phyloP scores from a whole-genome alignment of 2,888 invertebrate species.

The Microdon myrmicae region DNA sequence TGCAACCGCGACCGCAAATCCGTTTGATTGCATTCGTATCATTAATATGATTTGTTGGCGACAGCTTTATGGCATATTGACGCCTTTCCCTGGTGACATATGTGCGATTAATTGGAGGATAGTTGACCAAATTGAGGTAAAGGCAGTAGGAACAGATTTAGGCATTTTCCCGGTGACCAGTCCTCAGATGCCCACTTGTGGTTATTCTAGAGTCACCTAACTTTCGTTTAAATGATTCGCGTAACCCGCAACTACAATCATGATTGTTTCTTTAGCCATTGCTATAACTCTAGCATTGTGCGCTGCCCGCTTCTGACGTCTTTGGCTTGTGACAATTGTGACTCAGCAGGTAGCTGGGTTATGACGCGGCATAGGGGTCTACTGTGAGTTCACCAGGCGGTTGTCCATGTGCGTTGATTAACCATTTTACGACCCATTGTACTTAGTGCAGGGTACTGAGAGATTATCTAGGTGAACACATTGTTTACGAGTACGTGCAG shows the following conservation, averaged over 20 bases:
- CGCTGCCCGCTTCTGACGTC: constrained; percentile 9
- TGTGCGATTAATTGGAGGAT: constrained; percentile 44
- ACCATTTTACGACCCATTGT: constrained; percentile 44
- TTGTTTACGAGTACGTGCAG: too few relatives aligned
- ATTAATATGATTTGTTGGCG: constrained; percentile 44
- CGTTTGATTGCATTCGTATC: constrained; percentile 31
- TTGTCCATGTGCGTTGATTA: constrained; percentile 4
- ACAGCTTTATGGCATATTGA: constrained; percentile 25
- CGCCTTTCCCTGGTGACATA: constrained; percentile 31
- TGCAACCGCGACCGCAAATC: constrained; percentile 4
- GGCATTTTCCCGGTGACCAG: constrained; percentile 8
- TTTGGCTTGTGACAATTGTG: constrained; percentile 27
- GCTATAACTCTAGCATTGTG: not conserved
- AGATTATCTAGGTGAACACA: too few relatives aligned
- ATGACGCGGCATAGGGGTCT: constrained; percentile 41
- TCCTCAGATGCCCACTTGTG: not conserved
- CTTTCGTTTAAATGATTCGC: too few relatives aligned
- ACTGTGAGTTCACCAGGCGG: constrained; percentile 21
- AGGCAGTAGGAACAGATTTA: constrained; percentile 38
- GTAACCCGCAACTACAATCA: too few relatives aligned
- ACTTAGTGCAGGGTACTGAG: too few relatives aligned
- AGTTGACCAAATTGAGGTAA: constrained; percentile 46
- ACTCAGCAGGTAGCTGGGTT: constrained; percentile 46
- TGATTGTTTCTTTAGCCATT: too few relatives aligned
- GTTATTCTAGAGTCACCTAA: too few relatives aligned